Conservation (phyloP, 2,113 vertebrate genomes). For the Bettongia penicillata region DNA sequence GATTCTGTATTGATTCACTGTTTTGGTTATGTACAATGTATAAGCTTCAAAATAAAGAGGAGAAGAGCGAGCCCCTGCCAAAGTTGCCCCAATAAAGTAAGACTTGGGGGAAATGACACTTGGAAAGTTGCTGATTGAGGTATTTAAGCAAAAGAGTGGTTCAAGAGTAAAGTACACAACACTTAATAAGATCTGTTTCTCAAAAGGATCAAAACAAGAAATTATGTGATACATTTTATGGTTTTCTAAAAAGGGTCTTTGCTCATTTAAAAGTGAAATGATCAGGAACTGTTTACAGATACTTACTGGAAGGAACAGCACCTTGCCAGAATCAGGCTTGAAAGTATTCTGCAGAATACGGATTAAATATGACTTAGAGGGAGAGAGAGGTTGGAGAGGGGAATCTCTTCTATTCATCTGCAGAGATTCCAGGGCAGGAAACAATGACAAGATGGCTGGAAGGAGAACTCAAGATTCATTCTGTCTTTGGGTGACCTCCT, state of each 20-base stretch:
- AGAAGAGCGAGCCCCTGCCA: slow-evolving; percentile 76
- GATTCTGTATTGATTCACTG: slow-evolving; percentile 66
- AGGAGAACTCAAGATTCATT: slow-evolving; percentile 25
- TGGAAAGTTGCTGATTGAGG: slow-evolving; percentile 83
- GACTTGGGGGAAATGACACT: slow-evolving; percentile 76
- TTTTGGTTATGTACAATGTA: slow-evolving; percentile 79
- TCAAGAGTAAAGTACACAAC: slow-evolving; percentile 82
- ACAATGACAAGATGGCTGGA: not conserved
- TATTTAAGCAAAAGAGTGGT: slow-evolving; percentile 84
- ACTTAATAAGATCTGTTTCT: slow-evolving; percentile 76
- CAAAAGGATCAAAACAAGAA: slow-evolving; percentile 81
- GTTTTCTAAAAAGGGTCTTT: slow-evolving; percentile 73
- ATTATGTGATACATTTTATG: slow-evolving; percentile 78
- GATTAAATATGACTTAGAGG: not conserved
- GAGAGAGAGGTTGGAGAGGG: no score
- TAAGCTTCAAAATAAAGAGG: slow-evolving; percentile 79
- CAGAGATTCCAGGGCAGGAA: slow-evolving; percentile 13
- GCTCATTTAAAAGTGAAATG: slow-evolving; percentile 68
- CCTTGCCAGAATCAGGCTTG: slow-evolving; percentile 57
- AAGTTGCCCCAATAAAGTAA: slow-evolving; percentile 73
- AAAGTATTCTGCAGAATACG: slow-evolving; percentile 41
- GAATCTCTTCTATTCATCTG: not conserved
- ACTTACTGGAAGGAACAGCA: slow-evolving; percentile 55
- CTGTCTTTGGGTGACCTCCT: slow-evolving; percentile 48
- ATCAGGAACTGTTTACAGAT: slow-evolving; percentile 70